phyloP scores from a whole-genome alignment of 2,113 vertebrate genomes.

The Limanda limanda region DNA sequence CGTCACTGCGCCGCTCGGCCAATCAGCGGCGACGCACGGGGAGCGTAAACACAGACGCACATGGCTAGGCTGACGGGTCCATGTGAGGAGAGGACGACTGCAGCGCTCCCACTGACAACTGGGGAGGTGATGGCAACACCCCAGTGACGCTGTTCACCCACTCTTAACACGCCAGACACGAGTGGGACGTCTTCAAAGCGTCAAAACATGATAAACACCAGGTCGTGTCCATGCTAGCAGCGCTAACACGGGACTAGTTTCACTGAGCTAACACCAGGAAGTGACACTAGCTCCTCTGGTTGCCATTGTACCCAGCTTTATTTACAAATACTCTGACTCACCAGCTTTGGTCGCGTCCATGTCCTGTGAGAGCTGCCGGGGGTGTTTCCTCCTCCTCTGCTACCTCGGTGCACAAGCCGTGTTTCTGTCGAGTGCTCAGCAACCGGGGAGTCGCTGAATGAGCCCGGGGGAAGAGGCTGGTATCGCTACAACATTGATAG shows the following conservation, averaged over 20 bases:
- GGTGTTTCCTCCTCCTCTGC: slow-evolving; percentile 57
- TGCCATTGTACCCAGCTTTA: not conserved
- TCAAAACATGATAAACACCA: not conserved
- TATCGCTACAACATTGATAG: slow-evolving; percentile 21
- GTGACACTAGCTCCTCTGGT: not conserved
- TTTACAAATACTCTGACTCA: slow-evolving; percentile 43
- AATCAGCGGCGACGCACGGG: slow-evolving; percentile 83
- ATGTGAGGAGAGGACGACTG: slow-evolving; percentile 85
- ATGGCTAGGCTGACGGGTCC: slow-evolving; percentile 85
- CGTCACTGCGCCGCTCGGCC: slow-evolving; percentile 84
- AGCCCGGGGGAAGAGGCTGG: not conserved
- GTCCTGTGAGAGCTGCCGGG: slow-evolving; percentile 43
- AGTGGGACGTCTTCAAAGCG: not conserved
- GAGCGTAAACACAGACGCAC: slow-evolving; percentile 92
- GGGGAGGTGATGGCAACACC: slow-evolving; percentile 33
- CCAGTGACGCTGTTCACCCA: slow-evolving; percentile 59
- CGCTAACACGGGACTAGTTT: not conserved
- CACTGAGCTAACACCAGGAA: not conserved
- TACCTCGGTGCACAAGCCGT: slow-evolving; percentile 73
- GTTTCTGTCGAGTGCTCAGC: slow-evolving; percentile 65
- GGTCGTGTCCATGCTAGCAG: not conserved
- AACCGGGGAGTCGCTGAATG: slow-evolving; percentile 71
- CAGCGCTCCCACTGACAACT: slow-evolving; percentile 44
- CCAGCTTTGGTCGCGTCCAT: slow-evolving; percentile 82
- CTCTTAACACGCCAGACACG: not conserved